Base-by-base conservation (phyloP, 2,113 vertebrate genomes). In the Psophia crepitans region DNA sequence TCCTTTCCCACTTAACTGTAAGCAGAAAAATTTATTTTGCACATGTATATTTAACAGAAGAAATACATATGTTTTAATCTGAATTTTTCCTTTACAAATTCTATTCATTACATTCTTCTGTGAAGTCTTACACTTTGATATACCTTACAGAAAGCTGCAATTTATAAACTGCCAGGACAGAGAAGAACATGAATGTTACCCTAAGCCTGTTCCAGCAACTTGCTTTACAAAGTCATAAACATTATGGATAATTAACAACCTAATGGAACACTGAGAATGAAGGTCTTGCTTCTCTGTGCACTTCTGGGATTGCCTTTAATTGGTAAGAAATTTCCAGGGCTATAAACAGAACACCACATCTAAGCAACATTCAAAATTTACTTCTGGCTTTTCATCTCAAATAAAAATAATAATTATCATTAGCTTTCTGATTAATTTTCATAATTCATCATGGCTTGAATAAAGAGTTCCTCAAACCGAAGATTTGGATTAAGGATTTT, bases 231-330 rank as follows among this genome's bases (percentile, higher is more conserved):
- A 93, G 73, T 82, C 86, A 93, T 87, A 97, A 96, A 87, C 57
- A 93, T 93, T 93, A 93, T 46, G 64, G 61, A 37, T 92, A 95
- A 96, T 95, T 97, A 96, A 91, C 86, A 87, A 82, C 48, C 23
- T 89, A 95, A 93, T 87, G 90, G 80, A 79, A 93, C 0, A 1
- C 77, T 95, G 88, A 87, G 86, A 95, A 89, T 69, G 60, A 93
- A 97, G 89, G 84, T 97, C 86, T 92, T 90, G 43, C 60, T 95
- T 92, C 89, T 60, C 69, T 61, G 41, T 71, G 64, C 44, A 64
- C 76, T 96, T 84, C 79, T 89, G 86, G 65, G 39, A 66, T 93
- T 6, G 4, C 8, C 91, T 95, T 84, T 87, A 96, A 83, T 92
- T 82, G 84, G 73, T 46, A 91, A 92, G 65, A 92, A 91, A 91